Evolutionary conservation across 2,113 vertebrate genomes (phyloP).

Genomic region (Phalacrocorax brasilianus): DNA sequence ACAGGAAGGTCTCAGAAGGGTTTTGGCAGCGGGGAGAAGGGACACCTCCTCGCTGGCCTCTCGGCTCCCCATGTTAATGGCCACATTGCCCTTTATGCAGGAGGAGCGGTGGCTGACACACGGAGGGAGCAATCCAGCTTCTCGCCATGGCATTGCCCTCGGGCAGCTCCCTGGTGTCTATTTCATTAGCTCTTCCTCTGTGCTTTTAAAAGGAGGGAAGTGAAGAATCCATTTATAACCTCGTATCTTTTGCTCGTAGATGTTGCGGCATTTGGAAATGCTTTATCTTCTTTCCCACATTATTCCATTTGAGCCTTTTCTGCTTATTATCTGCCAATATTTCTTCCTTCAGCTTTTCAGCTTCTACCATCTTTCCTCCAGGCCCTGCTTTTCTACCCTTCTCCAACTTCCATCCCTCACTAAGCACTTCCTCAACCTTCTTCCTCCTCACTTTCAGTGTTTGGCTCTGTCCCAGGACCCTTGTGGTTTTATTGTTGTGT

Average conservation of each 20-base stretch:
- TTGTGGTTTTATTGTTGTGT: background rate
- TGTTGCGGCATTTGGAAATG: background rate
- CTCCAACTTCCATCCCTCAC: background rate
- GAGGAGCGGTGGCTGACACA: background rate
- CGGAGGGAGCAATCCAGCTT: background rate
- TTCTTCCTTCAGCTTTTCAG: background rate
- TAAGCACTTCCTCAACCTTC: background rate
- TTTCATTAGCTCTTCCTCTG: background rate
- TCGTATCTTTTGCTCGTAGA: background rate
- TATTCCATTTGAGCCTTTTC: background rate
- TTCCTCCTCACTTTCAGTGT: background rate
- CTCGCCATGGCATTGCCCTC: background rate
- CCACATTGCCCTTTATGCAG: background rate
- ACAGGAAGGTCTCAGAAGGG: background rate
- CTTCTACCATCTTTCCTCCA: background rate
- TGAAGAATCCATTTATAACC: background rate
- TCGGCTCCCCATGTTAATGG: background rate
- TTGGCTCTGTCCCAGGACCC: background rate
- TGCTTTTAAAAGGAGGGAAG: background rate
- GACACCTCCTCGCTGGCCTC: background rate
- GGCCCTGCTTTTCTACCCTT: background rate
- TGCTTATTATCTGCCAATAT: background rate
- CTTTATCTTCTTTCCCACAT: background rate
- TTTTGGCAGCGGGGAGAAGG: background rate
- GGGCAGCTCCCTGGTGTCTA: background rate